Conservation (phyloP, 2,888 invertebrate genomes). For the Habroteleia sp. region DNA sequence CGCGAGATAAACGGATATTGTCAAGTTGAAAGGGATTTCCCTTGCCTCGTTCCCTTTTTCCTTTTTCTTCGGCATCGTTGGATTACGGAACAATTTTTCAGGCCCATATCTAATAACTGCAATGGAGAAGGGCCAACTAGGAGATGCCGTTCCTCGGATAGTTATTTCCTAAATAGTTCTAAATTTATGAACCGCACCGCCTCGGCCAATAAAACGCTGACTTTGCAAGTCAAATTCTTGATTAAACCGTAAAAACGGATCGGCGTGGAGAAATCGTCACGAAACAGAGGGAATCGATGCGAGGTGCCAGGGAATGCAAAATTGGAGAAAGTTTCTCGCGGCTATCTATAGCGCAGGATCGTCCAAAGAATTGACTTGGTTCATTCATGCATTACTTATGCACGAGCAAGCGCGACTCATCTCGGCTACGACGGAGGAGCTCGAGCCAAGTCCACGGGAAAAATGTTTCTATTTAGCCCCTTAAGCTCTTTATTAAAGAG, state of each 20-base stretch:
- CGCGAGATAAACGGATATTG: conserved; percentile 58
- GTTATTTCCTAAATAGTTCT: conserved; percentile 8
- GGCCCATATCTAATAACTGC: conserved; percentile 79
- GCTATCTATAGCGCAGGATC: conserved; percentile 40
- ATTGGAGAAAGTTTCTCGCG: conserved; percentile 31
- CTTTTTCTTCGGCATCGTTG: conserved; percentile 71
- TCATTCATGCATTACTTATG: conserved; percentile 73
- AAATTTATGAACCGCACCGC: conserved; percentile 19
- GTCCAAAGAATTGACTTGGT: conserved; percentile 48
- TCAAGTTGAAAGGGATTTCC: conserved; percentile 59
- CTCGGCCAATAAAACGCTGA: conserved; percentile 38
- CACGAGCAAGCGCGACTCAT: conserved; percentile 74
- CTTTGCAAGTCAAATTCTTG: conserved; percentile 56
- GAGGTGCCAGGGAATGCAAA: conserved; percentile 11
- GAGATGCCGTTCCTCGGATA: neutral
- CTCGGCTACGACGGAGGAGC: conserved; percentile 58
- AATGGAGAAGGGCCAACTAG: neutral
- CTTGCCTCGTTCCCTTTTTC: neutral
- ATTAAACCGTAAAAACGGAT: conserved; percentile 40
- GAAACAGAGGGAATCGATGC: conserved; percentile 50
- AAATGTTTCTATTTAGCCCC: conserved; percentile 79
- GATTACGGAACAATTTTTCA: conserved; percentile 80
- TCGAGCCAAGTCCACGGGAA: conserved; percentile 68
- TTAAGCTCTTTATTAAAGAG: conserved; percentile 77
- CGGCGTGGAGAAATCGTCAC: conserved; percentile 20